Evolutionary conservation across 2,113 vertebrate species (phyloP).

Genomic region (Vulpes lagopus): DNA sequence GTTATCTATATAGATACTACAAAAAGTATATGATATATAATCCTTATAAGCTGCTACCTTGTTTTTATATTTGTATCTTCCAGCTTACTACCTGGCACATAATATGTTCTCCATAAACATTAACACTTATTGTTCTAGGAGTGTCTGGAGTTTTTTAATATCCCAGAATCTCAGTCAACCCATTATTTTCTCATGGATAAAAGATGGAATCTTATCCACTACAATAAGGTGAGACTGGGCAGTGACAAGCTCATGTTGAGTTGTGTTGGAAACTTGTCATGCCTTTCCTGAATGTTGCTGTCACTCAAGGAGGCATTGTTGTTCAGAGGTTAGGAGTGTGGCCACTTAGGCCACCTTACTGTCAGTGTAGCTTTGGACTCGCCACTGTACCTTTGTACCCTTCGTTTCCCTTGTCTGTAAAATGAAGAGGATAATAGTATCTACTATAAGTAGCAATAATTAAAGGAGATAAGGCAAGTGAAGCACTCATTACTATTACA

Average conservation of each 20-base stretch:
- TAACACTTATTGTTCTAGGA: slow-evolving; percentile 89
- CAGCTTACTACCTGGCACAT: background rate
- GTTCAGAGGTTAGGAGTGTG: background rate
- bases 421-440: background rate
- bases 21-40: background rate
- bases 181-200: slow-evolving; percentile 99
- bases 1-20: background rate
- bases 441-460: background rate
- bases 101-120: background rate
- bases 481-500: background rate
- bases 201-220: slow-evolving; percentile 99
- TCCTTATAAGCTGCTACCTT: background rate
- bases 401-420: background rate
- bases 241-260: accelerated
- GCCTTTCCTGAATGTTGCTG: background rate
- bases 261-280: background rate
- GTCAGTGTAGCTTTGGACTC: background rate
- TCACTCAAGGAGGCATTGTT: accelerated
- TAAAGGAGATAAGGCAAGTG: background rate
- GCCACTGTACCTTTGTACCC: background rate
- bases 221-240: slow-evolving; percentile 92
- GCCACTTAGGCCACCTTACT: background rate
- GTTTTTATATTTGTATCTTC: slow-evolving; percentile 13
- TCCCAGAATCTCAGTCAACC: slow-evolving; percentile 96
- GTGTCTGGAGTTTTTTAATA: slow-evolving; percentile 99